phyloP scores from a whole-genome alignment of 2,888 invertebrate species.

The Muschampia plurimacula region DNA sequence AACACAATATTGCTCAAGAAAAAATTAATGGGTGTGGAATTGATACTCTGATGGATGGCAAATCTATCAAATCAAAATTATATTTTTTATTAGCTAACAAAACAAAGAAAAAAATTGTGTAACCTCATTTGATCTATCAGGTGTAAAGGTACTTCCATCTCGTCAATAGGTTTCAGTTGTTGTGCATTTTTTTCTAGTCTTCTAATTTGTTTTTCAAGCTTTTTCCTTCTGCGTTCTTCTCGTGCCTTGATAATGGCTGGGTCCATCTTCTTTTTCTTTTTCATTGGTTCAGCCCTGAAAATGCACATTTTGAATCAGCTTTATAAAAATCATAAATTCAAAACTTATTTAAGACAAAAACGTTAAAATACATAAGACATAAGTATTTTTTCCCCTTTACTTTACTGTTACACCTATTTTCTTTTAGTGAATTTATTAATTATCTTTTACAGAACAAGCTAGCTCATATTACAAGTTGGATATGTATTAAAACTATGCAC shows the following conservation, averaged over 20 bases:
- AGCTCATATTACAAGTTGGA: too few species aligned
- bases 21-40: too few species aligned
- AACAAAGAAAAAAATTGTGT: neutral
- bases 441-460: too few species aligned
- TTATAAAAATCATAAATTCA: neutral
- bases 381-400: too few species aligned
- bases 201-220: constrained; percentile 94
- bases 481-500: too few species aligned
- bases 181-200: constrained; percentile 92
- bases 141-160: constrained; percentile 90
- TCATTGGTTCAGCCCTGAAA: constrained; percentile 93
- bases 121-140: constrained; percentile 88
- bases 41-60: too few species aligned
- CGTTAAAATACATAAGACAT: too few species aligned
- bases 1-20: too few species aligned
- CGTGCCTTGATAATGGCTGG: constrained; percentile 92
- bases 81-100: neutral
- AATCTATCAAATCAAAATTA: too few species aligned
- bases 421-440: too few species aligned
- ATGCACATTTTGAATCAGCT: neutral
- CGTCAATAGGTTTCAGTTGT: constrained; percentile 96
- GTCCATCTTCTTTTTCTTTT: constrained; percentile 95
- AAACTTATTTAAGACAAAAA: too few species aligned
- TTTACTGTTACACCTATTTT: too few species aligned
- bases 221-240: constrained; percentile 93